Base-by-base conservation (phyloP, 1,140 invertebrate genomes). In the Lucilia cuprina region DNA sequence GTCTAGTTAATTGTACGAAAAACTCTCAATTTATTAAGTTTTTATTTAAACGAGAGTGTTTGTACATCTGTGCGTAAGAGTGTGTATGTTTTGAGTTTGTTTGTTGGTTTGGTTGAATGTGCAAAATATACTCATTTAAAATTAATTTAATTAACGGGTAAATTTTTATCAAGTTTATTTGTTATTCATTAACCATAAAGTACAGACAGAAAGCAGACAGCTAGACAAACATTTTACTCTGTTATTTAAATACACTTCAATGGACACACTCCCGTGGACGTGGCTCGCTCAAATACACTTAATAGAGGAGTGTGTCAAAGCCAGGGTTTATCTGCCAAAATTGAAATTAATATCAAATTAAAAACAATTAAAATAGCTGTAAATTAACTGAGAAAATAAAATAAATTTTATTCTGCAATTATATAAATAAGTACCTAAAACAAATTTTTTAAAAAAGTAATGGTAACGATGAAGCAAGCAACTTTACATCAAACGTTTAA, bases 61-160 rank as follows among this genome's bases (percentile, higher is more conserved):
- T 74, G 13, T 2, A 4, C 19, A 34, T 60, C 14, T 60, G n/a
- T 17, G 55, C 5, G 65, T 3, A 21, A 2, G 65, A 25, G 10
- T 4, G n/a, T 70, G 21, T 70, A 30, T 30, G 25, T 30, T 30
- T 2, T 30, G 25, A 30, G 25, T 30, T 30, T 30, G n/a, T 21
- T 70, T 70, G n/a, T 70, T 60, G 10, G 75, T 78, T 14, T 35
- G 75, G 8, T 77, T 80, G 77, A 25, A 19, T 50, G 77, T 50
- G 77, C 77, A 80, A 80, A 80, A 80, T 47, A 80, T 80, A 80
- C 77, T 80, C 77, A 80, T 80, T 80, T 80, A 80, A 80, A 49
- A 80, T 80, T 80, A 80, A 80, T 80, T 80, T 80, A 80, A 80
- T 80, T 80, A 80, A 80, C 77, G 77, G 77, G 41, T 80, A 49